Evolutionary conservation across 2,113 vertebrate genomes (phyloP).

Genomic region (Larimichthys polyactis): DNA sequence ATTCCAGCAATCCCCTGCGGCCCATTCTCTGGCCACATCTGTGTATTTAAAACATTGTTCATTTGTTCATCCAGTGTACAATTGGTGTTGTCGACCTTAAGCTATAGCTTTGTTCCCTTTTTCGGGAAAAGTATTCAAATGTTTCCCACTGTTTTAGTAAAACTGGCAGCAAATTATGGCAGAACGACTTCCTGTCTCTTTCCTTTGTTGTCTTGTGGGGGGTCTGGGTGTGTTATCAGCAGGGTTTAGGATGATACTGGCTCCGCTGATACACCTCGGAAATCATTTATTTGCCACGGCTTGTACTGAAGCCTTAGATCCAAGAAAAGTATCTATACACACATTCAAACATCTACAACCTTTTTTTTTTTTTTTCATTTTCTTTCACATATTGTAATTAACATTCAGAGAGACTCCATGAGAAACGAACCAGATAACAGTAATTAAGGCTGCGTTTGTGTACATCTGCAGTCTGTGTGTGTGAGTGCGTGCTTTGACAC

Average conservation of each 20-base stretch:
- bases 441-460: conserved; percentile 57
- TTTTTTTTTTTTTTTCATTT: background rate
- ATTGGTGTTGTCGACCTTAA: too few species aligned
- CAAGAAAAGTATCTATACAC: background rate
- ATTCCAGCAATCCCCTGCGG: background rate
- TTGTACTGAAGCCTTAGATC: background rate
- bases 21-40: too few species aligned
- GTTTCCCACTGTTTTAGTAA: background rate
- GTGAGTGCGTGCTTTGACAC: conserved; percentile 1
- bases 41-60: too few species aligned
- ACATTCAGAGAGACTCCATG: conserved; percentile 11
- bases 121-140: too few species aligned
- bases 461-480: conserved; percentile 20
- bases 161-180: background rate
- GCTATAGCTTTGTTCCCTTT: too few species aligned
- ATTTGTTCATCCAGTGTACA: too few species aligned
- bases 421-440: conserved; percentile 62
- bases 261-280: background rate
- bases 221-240: background rate
- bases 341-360: background rate
- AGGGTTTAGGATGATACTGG: background rate
- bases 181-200: background rate
- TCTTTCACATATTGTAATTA: conserved; percentile 46
- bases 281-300: background rate
- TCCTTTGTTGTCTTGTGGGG: background rate